Percentiles rank a stretch among this genome's conserved stretches.
phyloP scores from a whole-genome alignment of 2,797 vertebrate genomes.

The Mionectes olivaceus region DNA sequence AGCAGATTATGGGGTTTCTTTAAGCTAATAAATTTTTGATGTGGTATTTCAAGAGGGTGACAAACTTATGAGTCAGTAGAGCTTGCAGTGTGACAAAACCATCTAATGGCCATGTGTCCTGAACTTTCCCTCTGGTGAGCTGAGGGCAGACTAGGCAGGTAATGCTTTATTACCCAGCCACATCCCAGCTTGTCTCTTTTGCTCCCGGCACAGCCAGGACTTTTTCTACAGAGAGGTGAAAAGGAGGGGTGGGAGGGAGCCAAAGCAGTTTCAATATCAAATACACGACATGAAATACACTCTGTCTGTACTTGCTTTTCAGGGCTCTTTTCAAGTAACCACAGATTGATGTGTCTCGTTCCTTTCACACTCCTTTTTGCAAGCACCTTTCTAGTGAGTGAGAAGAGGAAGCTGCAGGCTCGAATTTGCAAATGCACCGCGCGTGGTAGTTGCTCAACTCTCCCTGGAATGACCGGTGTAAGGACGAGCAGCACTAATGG shows the following conservation, averaged over 20 bases:
- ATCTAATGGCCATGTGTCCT: background rate
- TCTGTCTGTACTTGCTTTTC: background rate
- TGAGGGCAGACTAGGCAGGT: background rate
- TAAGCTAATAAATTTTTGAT: background rate
- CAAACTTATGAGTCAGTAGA: background rate
- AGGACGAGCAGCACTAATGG: constrained; percentile 28
- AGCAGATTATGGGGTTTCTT: background rate
- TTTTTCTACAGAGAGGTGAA: background rate
- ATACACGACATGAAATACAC: rapidly evolving
- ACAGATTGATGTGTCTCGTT: background rate
- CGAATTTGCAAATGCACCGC: background rate
- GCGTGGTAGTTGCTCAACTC: background rate
- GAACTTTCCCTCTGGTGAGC: background rate
- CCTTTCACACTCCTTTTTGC: background rate
- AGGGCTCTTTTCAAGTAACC: background rate
- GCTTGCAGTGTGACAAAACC: background rate
- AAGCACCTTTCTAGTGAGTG: background rate
- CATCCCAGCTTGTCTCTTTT: background rate
- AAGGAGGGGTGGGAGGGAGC: background rate
- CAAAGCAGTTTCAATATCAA: background rate
- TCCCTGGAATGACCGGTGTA: background rate
- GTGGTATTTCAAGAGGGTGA: background rate
- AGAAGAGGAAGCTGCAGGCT: background rate
- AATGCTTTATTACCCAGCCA: background rate
- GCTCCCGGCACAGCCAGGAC: background rate